phyloP scores from a whole-genome alignment of 1,140 invertebrate genomes.

The Pseudachorutes palmiensis region DNA sequence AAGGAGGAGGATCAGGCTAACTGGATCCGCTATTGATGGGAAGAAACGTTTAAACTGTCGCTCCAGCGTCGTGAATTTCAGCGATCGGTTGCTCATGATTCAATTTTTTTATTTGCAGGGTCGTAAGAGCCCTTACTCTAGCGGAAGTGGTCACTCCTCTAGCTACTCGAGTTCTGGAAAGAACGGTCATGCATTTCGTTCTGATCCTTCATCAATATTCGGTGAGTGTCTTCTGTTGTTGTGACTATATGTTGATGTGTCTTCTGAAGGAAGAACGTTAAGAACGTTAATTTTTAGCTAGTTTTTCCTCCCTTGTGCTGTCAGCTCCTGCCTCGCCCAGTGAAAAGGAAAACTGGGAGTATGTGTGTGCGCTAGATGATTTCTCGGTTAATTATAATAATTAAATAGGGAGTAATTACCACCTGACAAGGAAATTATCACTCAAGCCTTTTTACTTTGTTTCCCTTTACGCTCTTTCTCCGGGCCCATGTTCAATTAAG shows the following conservation, averaged over 20 bases:
- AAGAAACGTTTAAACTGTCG: not conserved
- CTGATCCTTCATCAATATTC: slow-evolving; percentile 14
- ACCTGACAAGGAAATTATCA: slow-evolving; percentile 17
- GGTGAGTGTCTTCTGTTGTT: not conserved
- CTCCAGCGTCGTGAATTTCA: not conserved
- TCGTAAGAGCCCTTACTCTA: slow-evolving; percentile 11
- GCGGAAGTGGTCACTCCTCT: slow-evolving; percentile 8
- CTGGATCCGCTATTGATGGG: not conserved
- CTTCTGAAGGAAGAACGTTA: too few relatives aligned
- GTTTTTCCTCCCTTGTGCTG: not conserved
- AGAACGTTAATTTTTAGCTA: not conserved
- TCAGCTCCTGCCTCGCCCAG: slow-evolving; percentile 2
- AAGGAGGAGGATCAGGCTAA: not conserved
- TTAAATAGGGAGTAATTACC: slow-evolving; percentile 14
- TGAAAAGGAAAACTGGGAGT: slow-evolving; percentile 1
- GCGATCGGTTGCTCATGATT: not conserved
- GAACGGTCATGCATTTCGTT: slow-evolving; percentile 10
- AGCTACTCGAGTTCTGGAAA: not conserved
- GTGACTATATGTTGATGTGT: too few relatives aligned
- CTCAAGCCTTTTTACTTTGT: slow-evolving; percentile 4
- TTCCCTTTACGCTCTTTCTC: not conserved
- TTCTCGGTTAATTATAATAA: slow-evolving; percentile 15
- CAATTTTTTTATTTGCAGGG: not conserved
- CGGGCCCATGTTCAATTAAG: slow-evolving; percentile 6
- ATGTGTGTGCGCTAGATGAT: slow-evolving; percentile 1